These are phyloP conservation scores for Dromas ardeola DNA, from an alignment of 2,113 vertebrate species.

Conservation along the genomic window DNA sequence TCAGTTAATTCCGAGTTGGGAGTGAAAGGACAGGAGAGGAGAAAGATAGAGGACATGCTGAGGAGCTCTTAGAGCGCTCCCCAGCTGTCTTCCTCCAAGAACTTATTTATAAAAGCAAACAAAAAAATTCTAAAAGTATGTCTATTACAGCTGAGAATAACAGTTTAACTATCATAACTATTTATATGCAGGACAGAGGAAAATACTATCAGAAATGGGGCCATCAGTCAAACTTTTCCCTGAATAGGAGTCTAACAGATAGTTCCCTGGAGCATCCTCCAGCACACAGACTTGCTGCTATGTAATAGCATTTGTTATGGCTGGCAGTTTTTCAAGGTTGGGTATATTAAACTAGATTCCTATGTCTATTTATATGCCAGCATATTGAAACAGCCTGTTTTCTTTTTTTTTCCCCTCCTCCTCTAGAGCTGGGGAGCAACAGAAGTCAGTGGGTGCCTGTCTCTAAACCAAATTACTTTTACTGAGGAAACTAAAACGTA, in stretches of 20 bases:
- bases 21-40: not conserved
- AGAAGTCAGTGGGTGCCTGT: not conserved
- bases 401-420: not conserved
- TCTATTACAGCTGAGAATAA: not conserved
- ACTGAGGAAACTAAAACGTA: not conserved
- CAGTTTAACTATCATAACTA: slow-evolving; percentile 16
- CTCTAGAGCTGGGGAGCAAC: not conserved
- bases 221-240: slow-evolving; percentile 26
- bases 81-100: not conserved
- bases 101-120: not conserved
- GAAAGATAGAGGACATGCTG: not conserved
- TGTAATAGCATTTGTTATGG: slow-evolving; percentile 43
- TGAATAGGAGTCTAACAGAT: not conserved
- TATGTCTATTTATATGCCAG: slow-evolving; percentile 22
- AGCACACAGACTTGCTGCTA: not conserved
- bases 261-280: slow-evolving; percentile 23
- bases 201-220: not conserved
- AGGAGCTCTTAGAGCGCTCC: not conserved
- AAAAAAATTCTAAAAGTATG: not conserved
- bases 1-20: not conserved
- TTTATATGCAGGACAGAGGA: slow-evolving; percentile 18
- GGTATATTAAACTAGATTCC: slow-evolving; percentile 28
- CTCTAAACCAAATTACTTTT: not conserved
- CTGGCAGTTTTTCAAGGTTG: slow-evolving; percentile 46
- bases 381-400: slow-evolving; percentile 19